These are phyloP conservation scores for Mormyrus hasselquistii DNA, from an alignment of 2,797 vertebrate genomes.

Conservation along the genomic window DNA sequence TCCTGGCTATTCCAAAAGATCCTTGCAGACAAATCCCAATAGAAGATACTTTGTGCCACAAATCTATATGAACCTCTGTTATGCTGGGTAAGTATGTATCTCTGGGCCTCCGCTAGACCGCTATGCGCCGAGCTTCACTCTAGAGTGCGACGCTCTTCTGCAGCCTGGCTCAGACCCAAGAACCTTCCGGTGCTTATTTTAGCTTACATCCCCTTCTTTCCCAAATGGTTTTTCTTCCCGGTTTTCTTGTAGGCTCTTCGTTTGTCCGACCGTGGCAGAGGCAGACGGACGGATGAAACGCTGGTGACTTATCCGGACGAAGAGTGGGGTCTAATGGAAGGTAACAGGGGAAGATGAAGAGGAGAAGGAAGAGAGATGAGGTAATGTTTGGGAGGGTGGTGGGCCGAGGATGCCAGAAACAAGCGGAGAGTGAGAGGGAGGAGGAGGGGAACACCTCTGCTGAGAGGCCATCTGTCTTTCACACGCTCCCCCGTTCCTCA, in stretches of 20 bases:
- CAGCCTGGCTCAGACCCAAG: slow-evolving; percentile 6
- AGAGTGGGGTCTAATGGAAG: background rate
- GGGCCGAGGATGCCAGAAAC: slow-evolving; percentile 58
- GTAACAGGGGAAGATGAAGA: slow-evolving; percentile 14
- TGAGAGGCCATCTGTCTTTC: slow-evolving; percentile 74
- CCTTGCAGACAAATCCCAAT: background rate
- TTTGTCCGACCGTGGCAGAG: background rate
- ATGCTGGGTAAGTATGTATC: background rate
- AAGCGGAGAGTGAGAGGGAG: slow-evolving; percentile 47
- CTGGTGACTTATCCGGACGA: background rate
- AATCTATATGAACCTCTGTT: background rate
- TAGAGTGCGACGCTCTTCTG: background rate
- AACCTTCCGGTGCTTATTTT: background rate
- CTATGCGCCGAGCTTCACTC: background rate
- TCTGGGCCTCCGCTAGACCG: background rate
- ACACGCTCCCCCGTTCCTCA: slow-evolving; percentile 46
- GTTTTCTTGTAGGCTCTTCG: background rate
- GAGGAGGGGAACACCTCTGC: slow-evolving; percentile 65
- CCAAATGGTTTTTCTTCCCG: background rate
- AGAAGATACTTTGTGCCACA: background rate
- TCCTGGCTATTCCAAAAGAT: background rate
- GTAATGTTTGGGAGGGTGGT: slow-evolving; percentile 17
- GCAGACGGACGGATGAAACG: background rate
- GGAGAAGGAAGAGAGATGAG: slow-evolving; percentile 28
- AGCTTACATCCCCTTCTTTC: background rate